A percentile compares a stretch with the other conserved stretches of the same genome.
These are phyloP conservation scores for Esox lucius DNA, from an alignment of 2,797 vertebrate genomes.

Conservation along the genomic window DNA sequence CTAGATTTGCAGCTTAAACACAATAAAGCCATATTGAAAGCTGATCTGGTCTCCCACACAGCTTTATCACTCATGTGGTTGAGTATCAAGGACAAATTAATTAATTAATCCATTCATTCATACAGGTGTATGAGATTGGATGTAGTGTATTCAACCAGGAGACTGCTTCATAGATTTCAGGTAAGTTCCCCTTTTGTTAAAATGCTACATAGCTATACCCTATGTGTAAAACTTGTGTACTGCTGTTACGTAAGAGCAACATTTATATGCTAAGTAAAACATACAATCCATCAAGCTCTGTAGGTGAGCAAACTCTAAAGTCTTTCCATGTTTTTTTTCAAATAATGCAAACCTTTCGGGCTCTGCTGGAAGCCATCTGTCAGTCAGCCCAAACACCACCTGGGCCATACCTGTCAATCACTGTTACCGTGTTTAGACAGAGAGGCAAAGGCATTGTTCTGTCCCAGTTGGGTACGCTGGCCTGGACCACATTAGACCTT, in stretches of 20 bases:
- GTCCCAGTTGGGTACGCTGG: slow-evolving; percentile 21
- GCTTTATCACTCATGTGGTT: not conserved
- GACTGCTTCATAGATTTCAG: not conserved
- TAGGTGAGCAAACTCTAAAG: not conserved
- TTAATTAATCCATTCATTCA: not conserved
- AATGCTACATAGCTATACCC: not conserved
- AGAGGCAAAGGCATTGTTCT: slow-evolving; percentile 31
- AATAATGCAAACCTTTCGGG: not conserved
- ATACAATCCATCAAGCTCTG: not conserved
- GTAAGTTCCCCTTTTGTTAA: not conserved
- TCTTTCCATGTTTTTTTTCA: not conserved
- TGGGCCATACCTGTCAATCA: slow-evolving; percentile 41
- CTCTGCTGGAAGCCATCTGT: slow-evolving; percentile 15
- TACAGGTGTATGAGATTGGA: not conserved
- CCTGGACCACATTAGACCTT: slow-evolving; percentile 17
- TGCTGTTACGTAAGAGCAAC: not conserved
- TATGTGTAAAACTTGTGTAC: not conserved
- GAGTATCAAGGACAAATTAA: not conserved
- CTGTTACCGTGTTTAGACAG: slow-evolving; percentile 29
- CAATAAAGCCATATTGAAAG: not conserved
- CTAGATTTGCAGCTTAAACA: slow-evolving; percentile 7
- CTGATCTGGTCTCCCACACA: not conserved
- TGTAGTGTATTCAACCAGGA: not conserved
- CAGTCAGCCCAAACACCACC: slow-evolving; percentile 23
- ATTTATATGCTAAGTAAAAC: not conserved